Base-by-base conservation (phyloP, 2,113 vertebrate genomes). In the Gobiocypris rarus region DNA sequence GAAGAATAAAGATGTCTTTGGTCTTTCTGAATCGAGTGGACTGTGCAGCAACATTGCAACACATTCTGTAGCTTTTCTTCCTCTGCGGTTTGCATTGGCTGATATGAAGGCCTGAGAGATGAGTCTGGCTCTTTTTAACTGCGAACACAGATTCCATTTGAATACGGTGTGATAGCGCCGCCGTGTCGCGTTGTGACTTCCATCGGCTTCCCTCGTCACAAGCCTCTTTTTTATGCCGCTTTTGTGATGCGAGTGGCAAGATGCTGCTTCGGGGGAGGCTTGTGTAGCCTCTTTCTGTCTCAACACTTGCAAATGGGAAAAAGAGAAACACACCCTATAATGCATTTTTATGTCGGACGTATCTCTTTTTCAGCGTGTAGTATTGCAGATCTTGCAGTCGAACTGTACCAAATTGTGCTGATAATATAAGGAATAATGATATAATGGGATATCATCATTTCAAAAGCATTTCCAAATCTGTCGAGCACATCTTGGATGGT, bases 101-200 rank as follows among this genome's bases (percentile, higher is more conserved):
- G 87, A 89, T 87, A 81, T 9, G 45, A 48, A 79, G 83, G 84
- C 81, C 83, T 56, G 76, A 84, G 80, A 73, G 84, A 24, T 70
- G 77, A 69, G 70, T 84, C 45, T 86, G 85, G 84, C 74, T 86
- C 38, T 67, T 83, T 87, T 84, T 82, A 84, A 84, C 83, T 83
- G 75, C 31, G 88, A 86, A 87, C 82, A 83, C 69, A 83, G 84
- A 87, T 85, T 65, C 71, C 76, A 52, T 91, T 90, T 90, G 89
- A 92, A 89, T 81, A 87, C 71, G 65, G 79, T 88, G 67, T 89
- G 87, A 84, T 85, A 58, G 41, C 17, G 9, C 43, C 26, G 3
- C 1, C 17, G 9, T 48, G 38, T 26, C 8, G 4, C 9, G 7
- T 28, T 31, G 58, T 79, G 78, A 67, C 26, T 50, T 67, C 43